These are phyloP conservation scores for Mycetomoellerius zeteki DNA, from an alignment of 1,140 invertebrate species.

Conservation along the genomic window DNA sequence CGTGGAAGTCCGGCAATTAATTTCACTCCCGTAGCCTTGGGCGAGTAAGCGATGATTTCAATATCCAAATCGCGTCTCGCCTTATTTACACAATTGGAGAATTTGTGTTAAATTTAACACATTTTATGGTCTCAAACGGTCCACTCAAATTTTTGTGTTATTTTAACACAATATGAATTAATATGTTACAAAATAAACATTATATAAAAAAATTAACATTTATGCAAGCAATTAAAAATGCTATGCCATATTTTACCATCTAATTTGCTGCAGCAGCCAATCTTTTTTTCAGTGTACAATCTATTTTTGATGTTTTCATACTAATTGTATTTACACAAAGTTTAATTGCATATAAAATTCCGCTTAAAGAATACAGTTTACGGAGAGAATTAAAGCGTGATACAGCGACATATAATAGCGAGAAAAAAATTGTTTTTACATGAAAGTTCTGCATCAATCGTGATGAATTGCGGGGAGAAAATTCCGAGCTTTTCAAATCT, in stretches of 20 bases:
- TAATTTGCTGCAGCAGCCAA: no score
- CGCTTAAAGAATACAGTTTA: neutral
- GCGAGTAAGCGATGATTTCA: neutral
- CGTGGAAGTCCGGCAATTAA: constrained; percentile 25
- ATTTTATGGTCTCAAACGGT: no score
- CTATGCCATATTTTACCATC: no score
- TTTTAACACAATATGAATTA: no score
- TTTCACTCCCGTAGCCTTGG: neutral
- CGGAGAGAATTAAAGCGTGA: neutral
- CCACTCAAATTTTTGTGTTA: no score
- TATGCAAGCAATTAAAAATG: no score
- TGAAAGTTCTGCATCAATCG: neutral
- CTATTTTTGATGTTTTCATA: neutral
- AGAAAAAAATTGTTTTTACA: neutral
- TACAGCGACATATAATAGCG: neutral
- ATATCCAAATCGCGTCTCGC: neutral
- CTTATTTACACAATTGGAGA: no score
- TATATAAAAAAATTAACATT: no score
- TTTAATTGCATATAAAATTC: neutral
- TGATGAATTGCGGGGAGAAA: neutral
- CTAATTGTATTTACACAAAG: neutral
- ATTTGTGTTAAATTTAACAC: no score
- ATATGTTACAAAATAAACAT: no score
- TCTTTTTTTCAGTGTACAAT: no score
- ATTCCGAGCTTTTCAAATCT: constrained; percentile 30